Percentiles rank a stretch among this genome's conserved stretches.
Conservation (phyloP, 2,113 vertebrate genomes). For the Antechinus stuartii region DNA sequence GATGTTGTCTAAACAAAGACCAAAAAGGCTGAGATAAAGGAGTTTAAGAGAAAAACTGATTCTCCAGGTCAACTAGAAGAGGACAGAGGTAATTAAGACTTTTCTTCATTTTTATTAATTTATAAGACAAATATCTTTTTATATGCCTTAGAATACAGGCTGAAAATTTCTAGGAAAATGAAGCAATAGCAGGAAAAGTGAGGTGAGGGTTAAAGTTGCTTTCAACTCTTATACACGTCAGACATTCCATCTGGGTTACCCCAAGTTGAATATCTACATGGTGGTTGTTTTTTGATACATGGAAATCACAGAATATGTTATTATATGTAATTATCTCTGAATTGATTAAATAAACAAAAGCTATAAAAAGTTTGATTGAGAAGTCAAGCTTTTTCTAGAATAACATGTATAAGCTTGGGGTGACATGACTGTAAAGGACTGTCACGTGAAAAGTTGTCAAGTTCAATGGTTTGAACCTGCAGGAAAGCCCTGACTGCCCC, state of each 20-base stretch:
- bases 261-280: not conserved
- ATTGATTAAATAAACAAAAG: not conserved
- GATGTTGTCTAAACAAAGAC: not conserved
- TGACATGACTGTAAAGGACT: not conserved
- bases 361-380: not conserved
- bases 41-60: not conserved
- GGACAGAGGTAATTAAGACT: not conserved
- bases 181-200: not conserved
- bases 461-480: not conserved
- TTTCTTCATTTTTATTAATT: not conserved
- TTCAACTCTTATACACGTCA: not conserved
- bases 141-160: not conserved
- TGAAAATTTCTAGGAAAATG: not conserved
- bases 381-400: not conserved
- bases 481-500: not conserved
- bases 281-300: not conserved
- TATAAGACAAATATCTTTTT: not conserved
- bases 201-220: not conserved
- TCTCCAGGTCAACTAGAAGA: not conserved
- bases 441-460: not conserved
- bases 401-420: not conserved
- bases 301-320: not conserved
- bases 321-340: not conserved
- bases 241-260: not conserved
- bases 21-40: not conserved